Base-by-base conservation (phyloP, 2,113 vertebrate genomes). In the Myodes glareolus region DNA sequence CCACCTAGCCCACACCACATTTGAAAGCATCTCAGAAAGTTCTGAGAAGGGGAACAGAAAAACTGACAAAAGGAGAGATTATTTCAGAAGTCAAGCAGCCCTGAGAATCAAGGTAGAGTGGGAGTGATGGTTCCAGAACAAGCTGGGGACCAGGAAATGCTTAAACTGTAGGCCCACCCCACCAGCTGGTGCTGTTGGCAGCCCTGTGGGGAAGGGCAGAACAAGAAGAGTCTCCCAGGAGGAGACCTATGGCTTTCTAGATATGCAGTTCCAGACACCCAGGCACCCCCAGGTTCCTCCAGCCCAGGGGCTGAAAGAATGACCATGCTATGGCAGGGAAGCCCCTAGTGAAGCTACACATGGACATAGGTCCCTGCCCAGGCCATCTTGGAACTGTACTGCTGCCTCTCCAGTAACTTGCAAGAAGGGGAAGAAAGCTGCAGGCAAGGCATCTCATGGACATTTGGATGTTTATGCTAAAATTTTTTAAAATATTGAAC, bases 321-420 rank as follows among this genome's bases (percentile, higher is more conserved):
- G 9, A 42, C 13, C 50, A 29, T 50, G 9, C 7, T 3, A 0
- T 21, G 21, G 45, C 8, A 39, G 25, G 1, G 4, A 55, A 14
- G 3, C 42, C 39, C 13, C 21, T 12, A 42, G 50, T 31, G 72
- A 80, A 81, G 27, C 39, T 63, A 29, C 31, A 36, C 31, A 12
- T 58, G 33, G 7, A 1, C 7, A 1, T 13, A 0, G 2, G 1
- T 85, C 39, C 39, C 23, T 27, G 0, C 39, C 73, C 39, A 0
- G 55, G 36, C 52, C 80, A 82, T 39, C 80, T 14, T 2, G 0
- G 0, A 13, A 31, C 25, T n/a, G 11, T 11, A 4, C 31, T 19
- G 4, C 19, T 14, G 23, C 21, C 55, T 70, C 45, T 39, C 75
- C 75, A 10, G 13, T 4, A 63, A 23, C 94, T 72, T 50, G 90